phyloP scores from a whole-genome alignment of 2,888 invertebrate species.

The Ennomos fuscantarius region DNA sequence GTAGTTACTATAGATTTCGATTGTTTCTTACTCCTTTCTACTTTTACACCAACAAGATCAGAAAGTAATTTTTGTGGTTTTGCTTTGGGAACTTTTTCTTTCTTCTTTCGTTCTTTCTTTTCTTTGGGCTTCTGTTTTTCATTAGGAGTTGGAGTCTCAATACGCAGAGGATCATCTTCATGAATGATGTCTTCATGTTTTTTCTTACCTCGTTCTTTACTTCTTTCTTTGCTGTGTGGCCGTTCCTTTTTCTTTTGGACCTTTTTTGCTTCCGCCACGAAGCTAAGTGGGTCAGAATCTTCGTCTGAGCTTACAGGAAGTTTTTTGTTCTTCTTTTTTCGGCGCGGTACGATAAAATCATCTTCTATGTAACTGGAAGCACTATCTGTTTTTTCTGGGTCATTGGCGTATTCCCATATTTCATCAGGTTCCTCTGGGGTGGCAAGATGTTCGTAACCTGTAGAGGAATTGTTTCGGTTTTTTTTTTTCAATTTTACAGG shows the following conservation, averaged over 20 bases:
- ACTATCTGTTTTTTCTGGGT: conserved; percentile 52
- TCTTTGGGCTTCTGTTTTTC: conserved; percentile 42
- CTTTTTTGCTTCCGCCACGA: conserved; percentile 53
- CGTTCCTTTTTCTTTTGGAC: conserved; percentile 62
- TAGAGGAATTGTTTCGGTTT: not conserved
- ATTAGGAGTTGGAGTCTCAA: conserved; percentile 29
- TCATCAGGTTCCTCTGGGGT: conserved; percentile 69
- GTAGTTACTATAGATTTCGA: conserved; percentile 17
- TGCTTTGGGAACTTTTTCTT: conserved; percentile 39
- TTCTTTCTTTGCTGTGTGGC: conserved; percentile 67
- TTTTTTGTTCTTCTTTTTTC: conserved; percentile 57
- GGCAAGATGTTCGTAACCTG: conserved; percentile 79
- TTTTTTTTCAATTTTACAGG: too few relatives aligned
- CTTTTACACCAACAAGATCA: conserved; percentile 66
- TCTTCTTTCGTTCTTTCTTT: conserved; percentile 48
- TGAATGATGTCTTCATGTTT: conserved; percentile 30
- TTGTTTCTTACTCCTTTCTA: conserved; percentile 43
- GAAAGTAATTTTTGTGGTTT: conserved; percentile 48
- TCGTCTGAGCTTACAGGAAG: conserved; percentile 46
- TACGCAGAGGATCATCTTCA: conserved; percentile 26
- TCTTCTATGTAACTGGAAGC: conserved; percentile 48
- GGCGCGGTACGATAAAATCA: conserved; percentile 35
- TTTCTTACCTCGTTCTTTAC: conserved; percentile 52
- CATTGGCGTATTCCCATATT: conserved; percentile 58
- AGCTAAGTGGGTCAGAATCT: conserved; percentile 66